A percentile compares a stretch with the other conserved stretches of the same genome.
Conservation (phyloP, 2,797 vertebrate genomes). For the Hydrolagus colliei region DNA sequence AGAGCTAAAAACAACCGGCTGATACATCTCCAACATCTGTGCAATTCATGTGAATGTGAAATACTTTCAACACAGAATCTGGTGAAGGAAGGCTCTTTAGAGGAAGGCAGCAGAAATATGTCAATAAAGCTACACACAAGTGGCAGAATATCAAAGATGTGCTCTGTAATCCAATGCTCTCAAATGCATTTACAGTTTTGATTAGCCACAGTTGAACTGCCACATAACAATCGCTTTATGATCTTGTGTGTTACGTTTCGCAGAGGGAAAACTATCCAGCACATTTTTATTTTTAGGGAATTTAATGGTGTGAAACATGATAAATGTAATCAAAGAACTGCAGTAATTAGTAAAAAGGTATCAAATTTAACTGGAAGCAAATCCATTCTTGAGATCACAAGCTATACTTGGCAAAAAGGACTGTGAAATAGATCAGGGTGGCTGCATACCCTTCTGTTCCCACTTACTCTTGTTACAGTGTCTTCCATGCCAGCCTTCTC, state of each 20-base stretch:
- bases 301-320: background rate
- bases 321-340: slow-evolving; percentile 3
- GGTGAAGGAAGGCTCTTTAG: background rate
- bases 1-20: background rate
- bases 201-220: slow-evolving; percentile 2
- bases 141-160: slow-evolving; percentile 19
- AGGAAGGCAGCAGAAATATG: slow-evolving; percentile 15
- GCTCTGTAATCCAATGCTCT: slow-evolving; percentile 23
- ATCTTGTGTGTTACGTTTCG: background rate
- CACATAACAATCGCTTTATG: slow-evolving; percentile 16
- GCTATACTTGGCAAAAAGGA: slow-evolving; percentile 32
- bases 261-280: slow-evolving; percentile 12
- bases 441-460: slow-evolving; percentile 17
- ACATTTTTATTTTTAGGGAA: slow-evolving; percentile 1
- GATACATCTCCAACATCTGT: slow-evolving; percentile 22
- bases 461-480: slow-evolving; percentile 81
- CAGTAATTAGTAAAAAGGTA: slow-evolving; percentile 31
- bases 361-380: slow-evolving; percentile 38
- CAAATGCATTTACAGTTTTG: slow-evolving; percentile 12
- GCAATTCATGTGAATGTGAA: background rate
- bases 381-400: slow-evolving; percentile 38
- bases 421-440: background rate
- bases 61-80: background rate
- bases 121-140: slow-evolving; percentile 12
- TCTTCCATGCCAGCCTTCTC: slow-evolving; percentile 75